Evolutionary conservation across 2,888 invertebrate genomes (phyloP), one percentile per base, ranked within the genome.

Genomic region (Rhamnusium bicolor): DNA sequence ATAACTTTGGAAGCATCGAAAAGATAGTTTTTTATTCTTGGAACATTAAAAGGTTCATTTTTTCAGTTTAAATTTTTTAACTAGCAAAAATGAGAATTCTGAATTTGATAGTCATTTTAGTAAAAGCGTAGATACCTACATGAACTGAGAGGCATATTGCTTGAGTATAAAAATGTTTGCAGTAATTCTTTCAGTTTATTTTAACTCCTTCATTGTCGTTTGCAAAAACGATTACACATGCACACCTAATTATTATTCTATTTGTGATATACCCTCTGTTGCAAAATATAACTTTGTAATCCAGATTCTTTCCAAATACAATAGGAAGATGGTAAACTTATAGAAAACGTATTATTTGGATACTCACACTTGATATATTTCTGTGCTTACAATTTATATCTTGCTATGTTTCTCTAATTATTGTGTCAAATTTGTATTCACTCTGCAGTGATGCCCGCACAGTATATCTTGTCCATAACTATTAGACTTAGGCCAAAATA

Each of bases 401-500:
- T 47, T 16, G 47, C 27, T 21, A 24, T 62, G 19, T 46, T 0
- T 62, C 49, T 24, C 47, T 61, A 61, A n/a, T 40, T 40, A 53
- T 65, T 19, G 63, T 49, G 49, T 51, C 29, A 27, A 29, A 29
- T 58, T 49, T 16, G 40, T 65, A 40, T 32, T 65, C 65, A 65
- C 65, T 65, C 32, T 65, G 69, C 76, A 81, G 84, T 85, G 84
- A 83, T 81, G 87, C 87, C 87, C 87, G 86, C 86, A 87, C 87
- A 87, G 87, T 87, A 87, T 83, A 85, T 86, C 87, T 87, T 86
- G 87, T 87, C 87, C 87, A 86, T 84, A n/a, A 81, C 77, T 79
- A 75, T 71, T 83, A 82, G 81, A 72, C 27, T 72, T 78, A 80
- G 77, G 73, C 74, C 74, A 74, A 74, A 72, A 27, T 56, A 58